Conservation (phyloP, 2,113 vertebrate species). For the Merops nubicus region DNA sequence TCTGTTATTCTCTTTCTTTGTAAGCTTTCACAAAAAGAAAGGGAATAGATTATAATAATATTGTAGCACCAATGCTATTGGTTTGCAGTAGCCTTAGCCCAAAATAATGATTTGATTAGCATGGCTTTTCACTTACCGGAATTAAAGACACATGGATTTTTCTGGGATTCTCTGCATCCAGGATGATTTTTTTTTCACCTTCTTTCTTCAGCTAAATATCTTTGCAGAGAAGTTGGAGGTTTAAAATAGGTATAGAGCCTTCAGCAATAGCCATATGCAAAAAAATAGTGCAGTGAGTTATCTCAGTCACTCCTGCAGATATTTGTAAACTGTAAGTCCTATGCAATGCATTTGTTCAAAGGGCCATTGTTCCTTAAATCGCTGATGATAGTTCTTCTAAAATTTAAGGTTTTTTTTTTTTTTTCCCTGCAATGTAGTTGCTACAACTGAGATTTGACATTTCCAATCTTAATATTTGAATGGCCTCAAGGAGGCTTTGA, state of each 20-base stretch:
- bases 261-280: not conserved
- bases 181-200: not conserved
- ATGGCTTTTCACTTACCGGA: conserved; percentile 35
- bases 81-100: conserved; percentile 52
- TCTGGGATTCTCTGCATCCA: not conserved
- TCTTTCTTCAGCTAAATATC: not conserved
- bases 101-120: conserved; percentile 56
- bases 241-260: not conserved
- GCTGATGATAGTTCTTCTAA: not conserved
- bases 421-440: not conserved
- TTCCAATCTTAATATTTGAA: conserved; percentile 8
- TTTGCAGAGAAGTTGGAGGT: not conserved
- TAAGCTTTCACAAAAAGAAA: conserved; percentile 15
- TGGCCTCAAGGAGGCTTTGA: not conserved
- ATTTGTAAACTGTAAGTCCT: not conserved
- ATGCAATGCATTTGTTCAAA: not conserved
- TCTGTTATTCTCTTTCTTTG: conserved; percentile 34
- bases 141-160: conserved; percentile 36
- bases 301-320: not conserved
- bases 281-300: not conserved
- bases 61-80: conserved; percentile 45
- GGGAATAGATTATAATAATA: conserved; percentile 62
- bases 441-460: conserved; percentile 15
- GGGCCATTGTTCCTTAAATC: not conserved
- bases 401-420: not conserved